Evolutionary conservation across 1,140 invertebrate genomes (phyloP).

Genomic region (Drosophila sulfurigaster): DNA sequence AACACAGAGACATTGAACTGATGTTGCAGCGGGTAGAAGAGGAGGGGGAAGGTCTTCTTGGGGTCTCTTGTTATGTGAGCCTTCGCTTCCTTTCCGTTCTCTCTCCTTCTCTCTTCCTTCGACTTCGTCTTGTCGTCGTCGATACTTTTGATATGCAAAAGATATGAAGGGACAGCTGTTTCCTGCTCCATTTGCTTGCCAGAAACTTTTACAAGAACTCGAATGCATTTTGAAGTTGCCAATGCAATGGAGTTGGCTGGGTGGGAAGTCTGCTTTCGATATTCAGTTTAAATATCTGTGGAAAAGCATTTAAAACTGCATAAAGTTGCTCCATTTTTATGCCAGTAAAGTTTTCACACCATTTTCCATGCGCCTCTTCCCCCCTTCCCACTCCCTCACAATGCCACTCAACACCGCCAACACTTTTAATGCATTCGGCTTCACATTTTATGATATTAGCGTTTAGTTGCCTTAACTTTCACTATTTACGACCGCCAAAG

Average conservation of each 20-base stretch:
- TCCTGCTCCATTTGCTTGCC: constrained; percentile 81
- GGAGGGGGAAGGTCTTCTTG: neutral
- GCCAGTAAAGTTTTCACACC: constrained; percentile 49
- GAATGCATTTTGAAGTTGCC: constrained; percentile 70
- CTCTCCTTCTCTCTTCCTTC: neutral
- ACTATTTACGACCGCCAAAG: constrained; percentile 65
- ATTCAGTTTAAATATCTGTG: constrained; percentile 59
- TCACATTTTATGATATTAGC: constrained; percentile 76
- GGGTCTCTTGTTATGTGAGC: constrained; percentile 25
- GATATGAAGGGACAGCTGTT: constrained; percentile 82
- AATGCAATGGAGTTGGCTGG: constrained; percentile 10
- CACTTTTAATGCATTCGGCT: constrained; percentile 51
- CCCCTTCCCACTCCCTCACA: neutral
- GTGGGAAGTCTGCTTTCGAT: constrained; percentile 16
- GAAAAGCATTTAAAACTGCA: constrained; percentile 61
- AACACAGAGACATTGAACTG: constrained; percentile 34
- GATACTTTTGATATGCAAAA: constrained; percentile 83
- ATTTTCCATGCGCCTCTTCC: neutral
- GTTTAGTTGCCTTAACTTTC: constrained; percentile 66
- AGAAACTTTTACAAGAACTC: constrained; percentile 74
- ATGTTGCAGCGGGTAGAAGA: neutral
- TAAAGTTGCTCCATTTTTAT: constrained; percentile 53
- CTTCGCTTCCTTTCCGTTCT: constrained; percentile 13
- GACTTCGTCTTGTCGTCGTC: constrained; percentile 49
- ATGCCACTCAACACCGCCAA: constrained; percentile 19